Conservation (phyloP, 2,113 vertebrate species). For the Abramis brama region DNA sequence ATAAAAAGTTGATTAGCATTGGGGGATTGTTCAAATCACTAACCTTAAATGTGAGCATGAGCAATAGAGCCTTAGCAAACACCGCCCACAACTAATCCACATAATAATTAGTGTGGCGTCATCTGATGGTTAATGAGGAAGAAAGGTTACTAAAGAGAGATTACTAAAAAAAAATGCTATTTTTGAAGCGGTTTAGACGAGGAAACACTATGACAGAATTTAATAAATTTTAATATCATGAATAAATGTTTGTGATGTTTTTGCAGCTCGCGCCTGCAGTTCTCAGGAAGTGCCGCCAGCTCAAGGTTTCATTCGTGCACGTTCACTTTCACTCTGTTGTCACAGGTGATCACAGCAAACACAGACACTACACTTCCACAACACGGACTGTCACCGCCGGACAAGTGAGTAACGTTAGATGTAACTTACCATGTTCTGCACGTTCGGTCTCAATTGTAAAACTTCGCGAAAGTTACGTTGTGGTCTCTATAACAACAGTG, state of each 20-base stretch:
- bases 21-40: not conserved
- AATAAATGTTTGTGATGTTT: not conserved
- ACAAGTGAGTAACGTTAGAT: constrained; percentile 18
- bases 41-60: not conserved
- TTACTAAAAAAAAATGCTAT: not conserved
- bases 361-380: not conserved
- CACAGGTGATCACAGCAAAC: not conserved
- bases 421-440: not conserved
- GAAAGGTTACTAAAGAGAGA: not conserved
- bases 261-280: not conserved
- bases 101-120: not conserved
- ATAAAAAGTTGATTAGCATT: not conserved
- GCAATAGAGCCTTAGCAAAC: not conserved
- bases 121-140: not conserved
- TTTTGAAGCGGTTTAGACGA: not conserved
- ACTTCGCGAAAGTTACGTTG: not conserved
- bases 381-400: not conserved
- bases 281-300: not conserved
- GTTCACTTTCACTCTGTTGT: constrained; percentile 35
- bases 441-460: not conserved
- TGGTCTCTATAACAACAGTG: not conserved
- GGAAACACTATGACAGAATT: not conserved
- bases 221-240: not conserved
- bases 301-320: not conserved
- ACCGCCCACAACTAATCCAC: not conserved